Conservation (phyloP, 2,888 invertebrate species). For the Candidula unifasciata region DNA sequence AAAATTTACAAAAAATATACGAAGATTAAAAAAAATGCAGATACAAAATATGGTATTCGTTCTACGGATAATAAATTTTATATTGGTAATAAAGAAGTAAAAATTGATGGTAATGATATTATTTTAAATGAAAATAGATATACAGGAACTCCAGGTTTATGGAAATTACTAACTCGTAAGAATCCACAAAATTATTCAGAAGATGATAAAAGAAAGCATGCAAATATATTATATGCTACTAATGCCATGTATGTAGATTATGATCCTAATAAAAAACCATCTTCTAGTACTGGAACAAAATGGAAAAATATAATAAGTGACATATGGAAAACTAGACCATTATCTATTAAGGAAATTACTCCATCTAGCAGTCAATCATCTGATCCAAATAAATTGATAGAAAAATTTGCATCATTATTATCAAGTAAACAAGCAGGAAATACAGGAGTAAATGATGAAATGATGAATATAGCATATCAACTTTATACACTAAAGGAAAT, state of each 20-base stretch:
- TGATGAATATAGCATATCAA: neutral
- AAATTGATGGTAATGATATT: neutral
- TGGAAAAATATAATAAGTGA: neutral
- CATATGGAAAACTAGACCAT: neutral
- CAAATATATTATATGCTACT: neutral
- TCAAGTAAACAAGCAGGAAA: conserved; percentile 5
- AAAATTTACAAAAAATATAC: too few species aligned
- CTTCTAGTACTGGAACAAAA: neutral
- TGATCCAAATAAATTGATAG: neutral
- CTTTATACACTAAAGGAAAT: neutral
- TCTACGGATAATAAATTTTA: neutral
- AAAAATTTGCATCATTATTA: neutral
- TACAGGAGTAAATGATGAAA: neutral
- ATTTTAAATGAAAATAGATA: neutral
- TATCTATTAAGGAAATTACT: neutral
- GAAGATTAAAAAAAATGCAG: too few species aligned
- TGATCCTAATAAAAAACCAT: neutral
- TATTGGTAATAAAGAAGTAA: neutral
- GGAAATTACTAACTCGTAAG: neutral
- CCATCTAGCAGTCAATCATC: neutral
- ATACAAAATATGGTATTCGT: too few species aligned
- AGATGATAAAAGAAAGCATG: neutral
- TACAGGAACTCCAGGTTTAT: neutral
- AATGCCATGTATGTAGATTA: neutral
- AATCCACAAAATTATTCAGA: neutral